A percentile compares a stretch with the other conserved stretches of the same genome.
phyloP scores from a whole-genome alignment of 2,113 vertebrate genomes.

The Eubucco bourcierii region DNA sequence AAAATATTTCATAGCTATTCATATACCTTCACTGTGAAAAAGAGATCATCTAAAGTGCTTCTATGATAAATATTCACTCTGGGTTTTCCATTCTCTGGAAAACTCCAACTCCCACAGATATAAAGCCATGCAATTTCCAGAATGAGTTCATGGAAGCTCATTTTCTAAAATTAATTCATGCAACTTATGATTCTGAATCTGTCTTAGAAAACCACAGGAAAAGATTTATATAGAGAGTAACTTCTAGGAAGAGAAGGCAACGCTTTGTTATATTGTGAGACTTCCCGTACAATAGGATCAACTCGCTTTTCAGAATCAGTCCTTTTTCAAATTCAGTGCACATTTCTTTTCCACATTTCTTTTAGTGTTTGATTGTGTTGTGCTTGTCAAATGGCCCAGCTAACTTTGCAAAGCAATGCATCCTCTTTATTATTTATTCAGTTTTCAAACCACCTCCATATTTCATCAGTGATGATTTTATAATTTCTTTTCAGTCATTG shows the following conservation, averaged over 20 bases:
- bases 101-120: not conserved
- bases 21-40: not conserved
- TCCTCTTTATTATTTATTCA: conserved; percentile 7
- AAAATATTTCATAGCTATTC: not conserved
- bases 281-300: not conserved
- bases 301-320: not conserved
- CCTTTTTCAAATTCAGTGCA: not conserved
- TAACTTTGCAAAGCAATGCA: not conserved
- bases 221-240: not conserved
- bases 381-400: not conserved
- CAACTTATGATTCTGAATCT: not conserved
- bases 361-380: not conserved
- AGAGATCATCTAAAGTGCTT: not conserved
- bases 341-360: not conserved
- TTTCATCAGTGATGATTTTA: conserved; percentile 3
- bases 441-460: not conserved
- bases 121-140: not conserved
- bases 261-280: not conserved
- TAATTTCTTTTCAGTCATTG: not conserved
- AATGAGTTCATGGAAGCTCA: not conserved
- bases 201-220: not conserved
- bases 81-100: not conserved
- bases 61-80: not conserved
- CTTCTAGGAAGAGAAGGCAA: not conserved
- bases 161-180: not conserved